phyloP scores from a whole-genome alignment of 2,888 invertebrate genomes.

The Tipula lateralis region DNA sequence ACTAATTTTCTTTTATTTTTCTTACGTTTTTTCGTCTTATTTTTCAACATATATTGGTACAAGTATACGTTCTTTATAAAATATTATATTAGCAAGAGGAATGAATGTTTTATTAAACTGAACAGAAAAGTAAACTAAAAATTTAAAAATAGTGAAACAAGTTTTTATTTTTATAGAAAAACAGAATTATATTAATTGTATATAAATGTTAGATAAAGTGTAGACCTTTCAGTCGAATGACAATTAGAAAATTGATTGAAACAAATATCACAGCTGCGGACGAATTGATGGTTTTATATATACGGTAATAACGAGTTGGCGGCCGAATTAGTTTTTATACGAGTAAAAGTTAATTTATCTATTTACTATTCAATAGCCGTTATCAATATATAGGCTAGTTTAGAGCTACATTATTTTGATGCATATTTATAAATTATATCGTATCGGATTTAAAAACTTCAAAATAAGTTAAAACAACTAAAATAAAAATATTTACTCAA shows the following conservation, averaged over 20 bases:
- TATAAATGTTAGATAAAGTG: not conserved
- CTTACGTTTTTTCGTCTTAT: not conserved
- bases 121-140: not conserved
- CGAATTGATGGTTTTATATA: too few species aligned
- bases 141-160: not conserved
- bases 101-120: not conserved
- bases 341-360: too few species aligned
- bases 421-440: too few species aligned
- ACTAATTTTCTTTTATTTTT: not conserved
- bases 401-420: too few species aligned
- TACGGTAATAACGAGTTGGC: too few species aligned
- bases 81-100: not conserved
- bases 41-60: not conserved
- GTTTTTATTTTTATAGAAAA: slow-evolving; percentile 24
- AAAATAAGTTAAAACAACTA: too few species aligned
- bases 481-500: too few species aligned
- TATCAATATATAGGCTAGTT: too few species aligned
- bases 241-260: slow-evolving; percentile 15
- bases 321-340: too few species aligned
- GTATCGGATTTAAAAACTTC: too few species aligned
- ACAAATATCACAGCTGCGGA: too few species aligned
- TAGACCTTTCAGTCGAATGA: not conserved
- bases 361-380: too few species aligned
- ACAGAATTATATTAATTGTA: not conserved
- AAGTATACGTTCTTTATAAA: not conserved